A percentile compares a stretch with the other conserved stretches of the same genome.
phyloP scores from a whole-genome alignment of 2,797 vertebrate genomes.

The Botia kubotai region DNA sequence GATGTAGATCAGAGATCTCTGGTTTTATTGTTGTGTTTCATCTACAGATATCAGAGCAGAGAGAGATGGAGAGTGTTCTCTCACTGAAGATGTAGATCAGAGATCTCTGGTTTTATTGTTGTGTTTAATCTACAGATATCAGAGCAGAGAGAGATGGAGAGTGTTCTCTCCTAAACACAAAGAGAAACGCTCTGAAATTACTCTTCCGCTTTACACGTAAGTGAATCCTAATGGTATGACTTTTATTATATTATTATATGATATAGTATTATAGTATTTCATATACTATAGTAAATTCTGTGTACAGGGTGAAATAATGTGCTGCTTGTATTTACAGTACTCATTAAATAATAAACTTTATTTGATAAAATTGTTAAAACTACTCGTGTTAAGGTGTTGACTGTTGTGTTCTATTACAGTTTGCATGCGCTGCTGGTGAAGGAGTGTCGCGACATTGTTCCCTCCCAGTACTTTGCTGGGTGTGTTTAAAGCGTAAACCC shows the following conservation, averaged over 20 bases:
- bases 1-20: no score
- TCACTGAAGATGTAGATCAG: no score
- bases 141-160: no score
- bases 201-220: conserved; percentile 5
- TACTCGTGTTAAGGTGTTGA: not conserved
- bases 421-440: not conserved
- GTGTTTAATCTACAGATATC: no score
- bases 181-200: not conserved
- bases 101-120: no score
- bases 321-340: not conserved
- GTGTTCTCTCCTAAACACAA: conserved; percentile 15
- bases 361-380: not conserved
- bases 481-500: conserved; percentile 9
- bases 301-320: not conserved
- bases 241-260: not conserved
- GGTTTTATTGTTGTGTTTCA: no score
- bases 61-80: no score
- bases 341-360: not conserved
- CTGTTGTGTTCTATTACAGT: conserved; percentile 20
- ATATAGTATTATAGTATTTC: no score
- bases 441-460: conserved; percentile 13
- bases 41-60: no score
- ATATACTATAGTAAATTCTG: not conserved
- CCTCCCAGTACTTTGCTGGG: conserved; percentile 30
- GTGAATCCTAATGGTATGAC: not conserved